phyloP scores from a whole-genome alignment of 2,113 vertebrate genomes.

The Callorhinus ursinus region DNA sequence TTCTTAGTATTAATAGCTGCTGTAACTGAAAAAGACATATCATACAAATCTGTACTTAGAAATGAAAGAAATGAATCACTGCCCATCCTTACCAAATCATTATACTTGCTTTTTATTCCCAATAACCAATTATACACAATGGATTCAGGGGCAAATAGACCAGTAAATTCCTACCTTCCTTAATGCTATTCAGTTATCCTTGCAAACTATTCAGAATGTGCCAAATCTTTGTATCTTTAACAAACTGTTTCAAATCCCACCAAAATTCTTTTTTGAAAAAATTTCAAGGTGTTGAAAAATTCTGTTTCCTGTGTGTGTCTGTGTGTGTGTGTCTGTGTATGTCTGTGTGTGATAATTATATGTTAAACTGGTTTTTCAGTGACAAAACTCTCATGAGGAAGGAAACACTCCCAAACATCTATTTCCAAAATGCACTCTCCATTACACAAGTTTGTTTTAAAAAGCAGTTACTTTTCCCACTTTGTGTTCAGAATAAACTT shows the following conservation, averaged over 20 bases:
- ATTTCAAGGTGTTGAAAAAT: neutral
- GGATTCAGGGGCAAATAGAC: neutral
- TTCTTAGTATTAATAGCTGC: conserved; percentile 1
- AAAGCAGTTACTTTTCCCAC: neutral
- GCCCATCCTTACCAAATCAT: neutral
- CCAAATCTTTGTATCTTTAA: neutral
- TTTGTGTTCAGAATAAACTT: neutral
- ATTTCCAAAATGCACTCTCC: neutral
- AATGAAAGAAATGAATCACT: neutral
- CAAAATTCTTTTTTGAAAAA: neutral
- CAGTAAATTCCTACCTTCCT: neutral
- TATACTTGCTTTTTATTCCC: neutral
- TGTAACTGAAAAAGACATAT: neutral
- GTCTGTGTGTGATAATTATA: neutral
- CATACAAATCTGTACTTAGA: neutral
- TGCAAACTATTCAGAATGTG: conserved; percentile 14
- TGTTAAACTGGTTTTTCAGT: neutral
- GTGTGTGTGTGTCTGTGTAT: too few species aligned
- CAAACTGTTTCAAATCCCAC: neutral
- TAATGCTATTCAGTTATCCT: neutral
- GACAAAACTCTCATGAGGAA: conserved; percentile 11
- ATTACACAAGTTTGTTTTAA: neutral
- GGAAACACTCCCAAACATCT: neutral
- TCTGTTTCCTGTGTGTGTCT: neutral
- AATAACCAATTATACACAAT: neutral